These are phyloP conservation scores for Acleris holmiana DNA, from an alignment of 2,888 invertebrate genomes.

Conservation along the genomic window DNA sequence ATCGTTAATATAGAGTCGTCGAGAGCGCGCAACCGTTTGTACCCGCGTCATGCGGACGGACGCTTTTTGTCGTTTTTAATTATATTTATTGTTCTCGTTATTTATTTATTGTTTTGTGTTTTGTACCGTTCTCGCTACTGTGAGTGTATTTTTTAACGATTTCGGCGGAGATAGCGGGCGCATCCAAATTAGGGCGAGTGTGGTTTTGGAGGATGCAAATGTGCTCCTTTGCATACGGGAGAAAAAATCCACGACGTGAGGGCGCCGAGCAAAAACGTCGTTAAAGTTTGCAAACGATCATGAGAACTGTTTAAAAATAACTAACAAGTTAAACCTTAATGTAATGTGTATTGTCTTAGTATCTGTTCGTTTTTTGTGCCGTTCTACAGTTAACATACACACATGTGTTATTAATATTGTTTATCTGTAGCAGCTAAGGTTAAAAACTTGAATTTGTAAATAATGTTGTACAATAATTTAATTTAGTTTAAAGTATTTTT, in stretches of 20 bases:
- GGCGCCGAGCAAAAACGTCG: slow-evolving; percentile 70
- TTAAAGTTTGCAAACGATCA: slow-evolving; percentile 70
- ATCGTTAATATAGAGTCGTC: slow-evolving; percentile 76
- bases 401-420: no score
- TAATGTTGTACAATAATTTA: no score
- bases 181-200: slow-evolving; percentile 77
- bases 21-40: slow-evolving; percentile 71
- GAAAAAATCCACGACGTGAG: slow-evolving; percentile 58
- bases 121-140: slow-evolving; percentile 75
- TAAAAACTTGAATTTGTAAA: no score
- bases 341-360: no score
- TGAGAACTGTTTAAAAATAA: slow-evolving; percentile 50
- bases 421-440: no score
- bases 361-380: no score
- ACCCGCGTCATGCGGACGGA: slow-evolving; percentile 76
- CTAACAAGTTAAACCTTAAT: not conserved
- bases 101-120: slow-evolving; percentile 80
- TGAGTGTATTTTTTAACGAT: slow-evolving; percentile 80
- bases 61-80: slow-evolving; percentile 82
- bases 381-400: no score
- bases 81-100: slow-evolving; percentile 83
- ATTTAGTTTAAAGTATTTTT: no score
- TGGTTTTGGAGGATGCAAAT: slow-evolving; percentile 73
- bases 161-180: slow-evolving; percentile 68
- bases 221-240: slow-evolving; percentile 68